A percentile compares a stretch with the other conserved stretches of the same genome.
These are phyloP conservation scores for Diabrotica balteata DNA, from an alignment of 2,888 invertebrate species.

Conservation along the genomic window DNA sequence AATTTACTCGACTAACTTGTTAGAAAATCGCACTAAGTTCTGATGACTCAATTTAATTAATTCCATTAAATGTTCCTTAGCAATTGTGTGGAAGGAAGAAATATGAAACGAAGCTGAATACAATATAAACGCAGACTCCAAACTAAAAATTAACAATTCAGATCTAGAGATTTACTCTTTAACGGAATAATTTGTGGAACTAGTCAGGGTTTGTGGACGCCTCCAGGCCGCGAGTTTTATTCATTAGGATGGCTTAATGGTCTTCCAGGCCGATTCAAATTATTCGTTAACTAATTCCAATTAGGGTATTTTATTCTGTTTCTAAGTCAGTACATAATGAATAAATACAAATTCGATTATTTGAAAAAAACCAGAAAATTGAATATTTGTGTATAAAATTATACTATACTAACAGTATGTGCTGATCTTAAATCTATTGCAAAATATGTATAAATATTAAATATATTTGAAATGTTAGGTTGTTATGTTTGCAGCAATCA, in stretches of 20 bases:
- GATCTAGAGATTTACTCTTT: constrained; percentile 31
- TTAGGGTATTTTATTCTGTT: constrained; percentile 4
- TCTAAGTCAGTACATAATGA: background rate
- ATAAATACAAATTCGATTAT: background rate
- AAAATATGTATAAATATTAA: too few species aligned
- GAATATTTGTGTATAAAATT: too few species aligned
- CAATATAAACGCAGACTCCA: constrained; percentile 27
- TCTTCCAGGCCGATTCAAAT: constrained; percentile 2
- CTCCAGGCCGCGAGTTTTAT: constrained; percentile 14
- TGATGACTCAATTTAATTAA: constrained; percentile 25
- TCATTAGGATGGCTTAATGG: constrained; percentile 24
- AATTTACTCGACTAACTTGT: background rate
- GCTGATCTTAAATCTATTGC: too few species aligned
- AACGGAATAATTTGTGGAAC: constrained; percentile 28
- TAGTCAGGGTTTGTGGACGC: constrained; percentile 21
- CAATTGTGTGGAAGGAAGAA: constrained; percentile 20
- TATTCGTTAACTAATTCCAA: constrained; percentile 7
- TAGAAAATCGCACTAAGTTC: constrained; percentile 25
- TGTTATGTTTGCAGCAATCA: too few species aligned
- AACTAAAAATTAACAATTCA: constrained; percentile 35
- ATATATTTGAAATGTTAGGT: too few species aligned
- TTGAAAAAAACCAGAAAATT: too few species aligned
- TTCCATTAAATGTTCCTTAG: constrained; percentile 18
- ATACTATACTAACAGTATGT: too few species aligned
- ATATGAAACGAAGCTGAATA: constrained; percentile 25